A percentile compares a stretch with the other conserved stretches of the same genome.
phyloP scores from a whole-genome alignment of 2,113 vertebrate genomes.

The Neodontobutis hainanensis region DNA sequence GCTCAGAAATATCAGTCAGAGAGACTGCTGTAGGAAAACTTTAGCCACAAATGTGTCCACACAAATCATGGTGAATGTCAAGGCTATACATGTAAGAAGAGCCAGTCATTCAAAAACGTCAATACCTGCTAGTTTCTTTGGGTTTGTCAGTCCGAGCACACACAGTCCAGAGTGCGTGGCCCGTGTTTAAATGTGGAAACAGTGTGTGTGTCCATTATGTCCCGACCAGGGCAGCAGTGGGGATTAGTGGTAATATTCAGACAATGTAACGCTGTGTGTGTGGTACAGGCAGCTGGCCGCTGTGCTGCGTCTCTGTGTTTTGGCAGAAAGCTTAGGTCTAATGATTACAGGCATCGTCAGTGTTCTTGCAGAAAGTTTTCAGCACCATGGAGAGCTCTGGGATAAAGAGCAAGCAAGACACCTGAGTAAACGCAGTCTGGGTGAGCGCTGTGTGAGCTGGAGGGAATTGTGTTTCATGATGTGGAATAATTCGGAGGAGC shows the following conservation, averaged over 20 bases:
- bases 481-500: conserved; percentile 8
- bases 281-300: conserved; percentile 55
- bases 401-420: background rate
- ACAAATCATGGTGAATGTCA: conserved; percentile 9
- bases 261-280: conserved; percentile 27
- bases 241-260: conserved; percentile 59
- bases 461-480: background rate
- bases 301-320: conserved; percentile 57
- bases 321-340: conserved; percentile 50
- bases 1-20: background rate
- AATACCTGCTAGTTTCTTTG: background rate
- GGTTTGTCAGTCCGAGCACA: conserved; percentile 12
- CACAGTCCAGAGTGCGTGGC: conserved; percentile 3
- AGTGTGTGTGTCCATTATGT: conserved; percentile 33
- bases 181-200: conserved; percentile 12
- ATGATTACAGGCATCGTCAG: conserved; percentile 33
- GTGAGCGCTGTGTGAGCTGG: background rate
- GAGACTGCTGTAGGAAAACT: background rate
- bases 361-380: conserved; percentile 70
- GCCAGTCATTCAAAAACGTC: background rate
- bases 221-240: conserved; percentile 18
- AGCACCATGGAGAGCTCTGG: conserved; percentile 82
- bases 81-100: conserved; percentile 9
- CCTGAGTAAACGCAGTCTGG: background rate
- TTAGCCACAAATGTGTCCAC: background rate